Percentiles rank a stretch among this genome's conserved stretches.
Evolutionary conservation across 2,888 invertebrate genomes (phyloP).

Genomic region (Baccha elongata): DNA sequence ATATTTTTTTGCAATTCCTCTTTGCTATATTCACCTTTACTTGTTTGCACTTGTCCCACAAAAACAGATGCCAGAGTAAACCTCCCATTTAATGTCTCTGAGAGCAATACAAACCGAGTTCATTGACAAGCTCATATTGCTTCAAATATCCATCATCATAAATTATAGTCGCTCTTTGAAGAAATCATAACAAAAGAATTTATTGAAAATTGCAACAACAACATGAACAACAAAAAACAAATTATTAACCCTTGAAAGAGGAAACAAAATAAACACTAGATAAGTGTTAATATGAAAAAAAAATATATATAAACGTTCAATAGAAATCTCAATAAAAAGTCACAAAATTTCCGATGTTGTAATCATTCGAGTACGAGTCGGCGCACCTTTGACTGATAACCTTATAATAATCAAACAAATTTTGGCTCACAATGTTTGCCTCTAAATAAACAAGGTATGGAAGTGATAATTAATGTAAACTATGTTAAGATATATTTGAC

Average conservation of each 20-base stretch:
- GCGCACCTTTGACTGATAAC: not conserved
- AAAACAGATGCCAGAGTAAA: conserved; percentile 5
- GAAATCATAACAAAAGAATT: not conserved
- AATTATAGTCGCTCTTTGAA: not conserved
- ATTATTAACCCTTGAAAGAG: not conserved
- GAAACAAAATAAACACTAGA: conserved; percentile 3
- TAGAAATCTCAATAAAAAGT: not conserved
- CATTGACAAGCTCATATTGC: conserved; percentile 39
- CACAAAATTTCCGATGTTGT: conserved; percentile 13
- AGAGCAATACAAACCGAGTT: conserved; percentile 16
- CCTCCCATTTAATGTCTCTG: not conserved
- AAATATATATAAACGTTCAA: not conserved
- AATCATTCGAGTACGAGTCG: not conserved
- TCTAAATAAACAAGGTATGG: not conserved
- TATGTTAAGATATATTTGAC: conserved; percentile 32
- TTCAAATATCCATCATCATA: conserved; percentile 12
- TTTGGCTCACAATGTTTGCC: not conserved
- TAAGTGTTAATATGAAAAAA: not conserved
- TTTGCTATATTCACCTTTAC: conserved; percentile 12
- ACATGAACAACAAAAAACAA: no score
- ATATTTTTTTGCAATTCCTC: conserved; percentile 35
- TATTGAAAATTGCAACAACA: not conserved
- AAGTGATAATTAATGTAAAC: conserved; percentile 35
- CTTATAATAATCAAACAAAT: not conserved
- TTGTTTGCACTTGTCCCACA: not conserved